phyloP scores from a whole-genome alignment of 2,797 vertebrate species.

The Brachymystax lenok region DNA sequence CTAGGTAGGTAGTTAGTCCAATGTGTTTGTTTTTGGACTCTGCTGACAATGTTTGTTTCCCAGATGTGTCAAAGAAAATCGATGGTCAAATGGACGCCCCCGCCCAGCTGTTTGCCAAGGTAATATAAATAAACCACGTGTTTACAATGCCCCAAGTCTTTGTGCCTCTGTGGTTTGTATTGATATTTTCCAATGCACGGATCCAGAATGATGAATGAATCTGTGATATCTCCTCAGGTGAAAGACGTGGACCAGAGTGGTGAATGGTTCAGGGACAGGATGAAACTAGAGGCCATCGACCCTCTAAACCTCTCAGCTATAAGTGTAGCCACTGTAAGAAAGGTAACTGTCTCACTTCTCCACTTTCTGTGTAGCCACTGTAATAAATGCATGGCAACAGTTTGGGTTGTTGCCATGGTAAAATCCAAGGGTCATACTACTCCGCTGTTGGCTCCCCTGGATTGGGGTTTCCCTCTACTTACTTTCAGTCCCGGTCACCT shows the following conservation, averaged over 20 bases:
- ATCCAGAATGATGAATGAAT: background rate
- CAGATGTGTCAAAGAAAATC: slow-evolving; percentile 93
- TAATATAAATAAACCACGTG: slow-evolving; percentile 58
- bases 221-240: slow-evolving; percentile 72
- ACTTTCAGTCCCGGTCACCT: no score
- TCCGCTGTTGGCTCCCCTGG: no score
- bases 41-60: slow-evolving; percentile 19
- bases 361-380: no score
- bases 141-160: background rate
- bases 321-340: slow-evolving; percentile 98
- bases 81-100: slow-evolving; percentile 93
- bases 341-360: background rate
- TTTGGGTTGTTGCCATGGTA: no score
- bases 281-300: slow-evolving; percentile 98
- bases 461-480: no score
- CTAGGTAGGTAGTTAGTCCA: background rate
- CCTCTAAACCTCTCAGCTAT: slow-evolving; percentile 98
- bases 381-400: no score
- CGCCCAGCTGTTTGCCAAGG: slow-evolving; percentile 90
- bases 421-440: no score
- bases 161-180: background rate
- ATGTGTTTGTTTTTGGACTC: background rate
- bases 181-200: background rate
- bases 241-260: slow-evolving; percentile 93
- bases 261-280: slow-evolving; percentile 97